These are phyloP conservation scores for Cirrhinus mrigala DNA, from an alignment of 2,797 vertebrate species.

Conservation along the genomic window DNA sequence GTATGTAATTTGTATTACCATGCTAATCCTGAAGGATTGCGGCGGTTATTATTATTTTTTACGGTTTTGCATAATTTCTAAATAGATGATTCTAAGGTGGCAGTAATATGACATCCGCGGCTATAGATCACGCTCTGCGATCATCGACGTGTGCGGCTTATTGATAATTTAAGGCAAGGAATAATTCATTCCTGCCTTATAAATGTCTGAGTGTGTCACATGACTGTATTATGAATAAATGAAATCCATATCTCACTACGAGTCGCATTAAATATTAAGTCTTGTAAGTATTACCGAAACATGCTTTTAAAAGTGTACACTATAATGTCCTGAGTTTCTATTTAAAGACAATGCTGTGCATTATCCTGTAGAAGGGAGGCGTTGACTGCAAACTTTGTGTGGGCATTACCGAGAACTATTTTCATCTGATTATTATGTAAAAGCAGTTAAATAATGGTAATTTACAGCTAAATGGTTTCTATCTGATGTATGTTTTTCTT, in stretches of 20 bases:
- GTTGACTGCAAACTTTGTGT: neutral
- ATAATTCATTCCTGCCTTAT: conserved; percentile 11
- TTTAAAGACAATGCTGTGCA: neutral
- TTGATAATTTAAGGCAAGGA: conserved; percentile 23
- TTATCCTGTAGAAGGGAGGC: neutral
- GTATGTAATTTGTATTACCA: conserved; percentile 1
- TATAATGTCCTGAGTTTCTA: neutral
- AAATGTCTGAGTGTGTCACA: neutral
- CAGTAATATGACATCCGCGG: conserved; percentile 17
- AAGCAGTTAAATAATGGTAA: neutral
- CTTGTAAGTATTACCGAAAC: neutral
- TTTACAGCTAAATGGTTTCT: neutral
- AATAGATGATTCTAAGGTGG: conserved; percentile 1
- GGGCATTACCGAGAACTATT: neutral
- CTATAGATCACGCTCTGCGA: neutral
- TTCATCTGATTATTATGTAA: neutral
- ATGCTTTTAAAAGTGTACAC: neutral
- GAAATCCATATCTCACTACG: neutral
- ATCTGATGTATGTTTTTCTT: neutral
- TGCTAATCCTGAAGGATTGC: conserved; percentile 23
- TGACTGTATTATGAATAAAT: conserved; percentile 12
- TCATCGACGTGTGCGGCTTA: neutral
- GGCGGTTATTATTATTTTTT: neutral
- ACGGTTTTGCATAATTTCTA: conserved; percentile 23
- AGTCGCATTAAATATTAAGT: neutral